Evolutionary conservation across 1,140 invertebrate species (phyloP).

Genomic region (Doryteuthis pealeii): DNA sequence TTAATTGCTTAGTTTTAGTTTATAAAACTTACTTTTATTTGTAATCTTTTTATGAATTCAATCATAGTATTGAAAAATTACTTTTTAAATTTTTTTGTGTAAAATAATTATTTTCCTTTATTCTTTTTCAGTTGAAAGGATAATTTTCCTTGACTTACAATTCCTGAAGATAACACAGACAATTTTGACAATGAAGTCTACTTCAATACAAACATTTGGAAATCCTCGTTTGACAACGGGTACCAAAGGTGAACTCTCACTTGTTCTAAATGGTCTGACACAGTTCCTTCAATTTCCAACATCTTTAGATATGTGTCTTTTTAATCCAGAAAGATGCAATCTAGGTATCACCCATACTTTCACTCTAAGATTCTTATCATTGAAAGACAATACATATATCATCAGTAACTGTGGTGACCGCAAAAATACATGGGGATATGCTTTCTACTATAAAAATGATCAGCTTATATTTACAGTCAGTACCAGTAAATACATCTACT

Average conservation of each 20-base stretch:
- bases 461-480: conserved; percentile 31
- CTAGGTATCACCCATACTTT: conserved; percentile 36
- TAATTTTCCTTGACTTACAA: not conserved
- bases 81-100: not conserved
- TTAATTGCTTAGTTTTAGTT: too few species aligned
- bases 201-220: not conserved
- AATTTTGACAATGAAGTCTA: too few species aligned
- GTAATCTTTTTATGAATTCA: too few species aligned
- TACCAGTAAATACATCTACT: conserved; percentile 26
- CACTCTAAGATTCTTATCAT: conserved; percentile 21
- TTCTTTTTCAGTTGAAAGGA: not conserved
- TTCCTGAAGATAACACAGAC: not conserved
- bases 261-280: conserved; percentile 30
- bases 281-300: conserved; percentile 27
- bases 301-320: conserved; percentile 24
- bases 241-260: conserved; percentile 29
- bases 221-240: conserved; percentile 11
- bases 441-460: conserved; percentile 29
- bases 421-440: conserved; percentile 28
- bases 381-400: conserved; percentile 39
- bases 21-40: too few species aligned
- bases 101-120: not conserved
- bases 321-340: conserved; percentile 30
- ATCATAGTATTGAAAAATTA: too few species aligned
- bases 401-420: conserved; percentile 40